Evolutionary conservation across 2,113 vertebrate species (phyloP).

Genomic region (Planiliza haematocheilus): DNA sequence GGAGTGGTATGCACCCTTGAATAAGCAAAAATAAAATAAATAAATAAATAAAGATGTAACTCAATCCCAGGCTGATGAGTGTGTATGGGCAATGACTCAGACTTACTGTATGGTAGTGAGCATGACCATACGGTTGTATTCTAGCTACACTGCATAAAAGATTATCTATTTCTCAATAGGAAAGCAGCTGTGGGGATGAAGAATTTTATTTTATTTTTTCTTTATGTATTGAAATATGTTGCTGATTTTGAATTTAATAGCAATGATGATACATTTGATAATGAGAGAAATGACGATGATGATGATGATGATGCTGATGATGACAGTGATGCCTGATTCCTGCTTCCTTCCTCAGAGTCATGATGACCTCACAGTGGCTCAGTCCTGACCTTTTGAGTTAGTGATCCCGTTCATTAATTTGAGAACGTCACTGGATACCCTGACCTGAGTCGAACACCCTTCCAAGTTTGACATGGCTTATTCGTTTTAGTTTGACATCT

Average conservation of each 20-base stretch:
- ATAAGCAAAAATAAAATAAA: conserved; percentile 5
- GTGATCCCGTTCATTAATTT: neutral
- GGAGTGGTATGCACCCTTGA: conserved; percentile 24
- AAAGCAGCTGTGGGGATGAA: neutral
- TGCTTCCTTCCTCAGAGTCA: neutral
- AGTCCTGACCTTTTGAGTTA: conserved; percentile 14
- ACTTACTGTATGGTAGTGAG: neutral
- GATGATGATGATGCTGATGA: conserved; percentile 15
- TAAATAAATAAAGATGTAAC: neutral
- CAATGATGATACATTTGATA: neutral
- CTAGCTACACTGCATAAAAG: neutral
- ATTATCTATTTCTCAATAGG: neutral
- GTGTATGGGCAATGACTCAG: neutral
- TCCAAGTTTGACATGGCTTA: neutral
- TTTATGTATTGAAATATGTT: neutral
- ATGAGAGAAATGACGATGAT: neutral
- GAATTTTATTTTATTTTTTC: conserved; percentile 1
- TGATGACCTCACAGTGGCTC: neutral
- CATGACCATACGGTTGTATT: neutral
- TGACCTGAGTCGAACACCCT: neutral
- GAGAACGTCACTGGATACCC: neutral
- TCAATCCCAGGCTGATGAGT: neutral
- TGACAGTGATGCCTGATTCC: neutral
- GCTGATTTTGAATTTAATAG: neutral
- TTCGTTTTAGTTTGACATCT: neutral